Evolutionary conservation across 2,113 vertebrate genomes (phyloP).

Genomic region (Tyrannus savana): DNA sequence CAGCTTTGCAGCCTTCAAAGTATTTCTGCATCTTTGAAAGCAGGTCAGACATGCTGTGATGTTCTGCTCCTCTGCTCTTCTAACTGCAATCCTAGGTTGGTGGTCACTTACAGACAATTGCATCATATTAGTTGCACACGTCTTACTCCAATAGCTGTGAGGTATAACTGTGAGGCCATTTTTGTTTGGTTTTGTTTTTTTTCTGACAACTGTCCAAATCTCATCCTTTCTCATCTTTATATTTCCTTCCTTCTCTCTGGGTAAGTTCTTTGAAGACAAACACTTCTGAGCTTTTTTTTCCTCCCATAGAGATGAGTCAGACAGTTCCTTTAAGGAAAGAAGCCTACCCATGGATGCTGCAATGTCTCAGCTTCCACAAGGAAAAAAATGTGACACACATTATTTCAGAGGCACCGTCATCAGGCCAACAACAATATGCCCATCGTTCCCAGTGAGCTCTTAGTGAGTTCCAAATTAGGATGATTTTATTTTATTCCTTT

Average conservation of each 20-base stretch:
- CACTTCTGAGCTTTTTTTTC: not conserved
- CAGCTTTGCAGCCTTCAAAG: not conserved
- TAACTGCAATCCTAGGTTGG: not conserved
- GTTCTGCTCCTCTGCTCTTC: not conserved
- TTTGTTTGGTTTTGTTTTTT: not conserved
- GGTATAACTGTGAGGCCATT: not conserved
- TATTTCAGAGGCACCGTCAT: not conserved
- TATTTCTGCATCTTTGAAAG: not conserved
- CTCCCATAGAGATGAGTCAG: not conserved
- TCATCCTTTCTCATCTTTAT: not conserved
- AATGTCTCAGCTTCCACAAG: not conserved
- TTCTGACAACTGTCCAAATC: not conserved
- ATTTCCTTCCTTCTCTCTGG: not conserved
- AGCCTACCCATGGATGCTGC: not conserved
- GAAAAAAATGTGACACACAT: not conserved
- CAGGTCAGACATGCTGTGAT: not conserved
- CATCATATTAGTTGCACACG: fast-evolving
- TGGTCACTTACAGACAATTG: not conserved
- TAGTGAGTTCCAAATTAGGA: not conserved
- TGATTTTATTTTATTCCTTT: not conserved
- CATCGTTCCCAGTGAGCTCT: not conserved
- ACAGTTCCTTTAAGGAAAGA: not conserved
- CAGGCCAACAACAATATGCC: not conserved
- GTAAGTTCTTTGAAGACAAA: not conserved
- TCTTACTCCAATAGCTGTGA: not conserved